Conservation (phyloP, 2,113 vertebrate species). For the Anolis sagrei region DNA sequence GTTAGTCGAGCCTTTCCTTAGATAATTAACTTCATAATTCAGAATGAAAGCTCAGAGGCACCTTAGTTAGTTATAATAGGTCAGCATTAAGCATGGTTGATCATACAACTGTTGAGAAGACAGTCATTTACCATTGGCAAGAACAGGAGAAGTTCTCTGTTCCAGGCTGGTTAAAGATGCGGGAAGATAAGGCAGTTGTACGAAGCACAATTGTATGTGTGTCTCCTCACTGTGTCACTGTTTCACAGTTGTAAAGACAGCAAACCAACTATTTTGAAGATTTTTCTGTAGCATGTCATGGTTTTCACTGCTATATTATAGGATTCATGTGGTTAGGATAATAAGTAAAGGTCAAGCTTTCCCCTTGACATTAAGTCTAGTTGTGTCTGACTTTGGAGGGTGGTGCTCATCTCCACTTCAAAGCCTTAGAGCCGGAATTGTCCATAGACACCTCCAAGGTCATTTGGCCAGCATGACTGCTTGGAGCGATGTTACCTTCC, state of each 20-base stretch:
- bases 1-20: neutral
- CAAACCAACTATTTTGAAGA: neutral
- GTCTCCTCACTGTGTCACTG: neutral
- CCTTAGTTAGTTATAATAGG: neutral
- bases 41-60: conserved; percentile 15
- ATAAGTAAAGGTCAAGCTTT: too few relatives aligned
- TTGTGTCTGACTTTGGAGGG: too few relatives aligned
- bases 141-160: neutral
- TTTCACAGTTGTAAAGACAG: neutral
- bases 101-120: neutral
- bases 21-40: neutral
- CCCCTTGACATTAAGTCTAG: too few relatives aligned
- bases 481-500: too few relatives aligned
- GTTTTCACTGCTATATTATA: conserved; percentile 21
- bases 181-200: neutral
- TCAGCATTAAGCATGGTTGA: neutral
- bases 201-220: neutral
- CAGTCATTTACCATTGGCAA: neutral
- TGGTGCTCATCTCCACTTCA: too few relatives aligned
- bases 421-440: too few relatives aligned
- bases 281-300: neutral
- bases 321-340: neutral
- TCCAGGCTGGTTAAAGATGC: neutral
- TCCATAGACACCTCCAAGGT: too few relatives aligned
- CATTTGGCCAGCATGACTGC: too few relatives aligned